Base-by-base conservation (phyloP, 2,113 vertebrate species). In the Chaetodon auriga region DNA sequence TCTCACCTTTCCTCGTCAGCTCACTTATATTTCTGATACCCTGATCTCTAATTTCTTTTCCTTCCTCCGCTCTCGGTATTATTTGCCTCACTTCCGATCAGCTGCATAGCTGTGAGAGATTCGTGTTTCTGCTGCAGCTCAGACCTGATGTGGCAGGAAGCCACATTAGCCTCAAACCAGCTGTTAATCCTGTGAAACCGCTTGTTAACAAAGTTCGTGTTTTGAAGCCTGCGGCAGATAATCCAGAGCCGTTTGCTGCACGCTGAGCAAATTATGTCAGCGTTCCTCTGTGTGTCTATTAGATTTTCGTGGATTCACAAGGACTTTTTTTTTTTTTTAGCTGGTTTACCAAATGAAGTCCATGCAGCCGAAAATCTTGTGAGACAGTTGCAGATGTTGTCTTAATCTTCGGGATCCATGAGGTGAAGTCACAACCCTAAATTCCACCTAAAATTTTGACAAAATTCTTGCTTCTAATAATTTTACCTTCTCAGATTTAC, bases 201-300 rank as follows among this genome's bases (percentile, higher is more conserved):
- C n/a, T 3, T 19, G 60, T 63, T 51, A 63, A 53, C 51, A 80
- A 66, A 71, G 23, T 51, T 65, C 58, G 70, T 25, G 41, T 70
- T 64, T 43, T 8, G 14, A 70, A 60, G 46, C 70, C 41, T 48
- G 16, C 30, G 41, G 11, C 54, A 73, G 58, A 70, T 64, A 63
- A 81, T 64, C 7, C 16, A 54, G 21, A 35, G 60, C 51, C 14
- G 11, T 45, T 38, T 51, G 38, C 64, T 41, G 15, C 35, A 7
- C 4, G 8, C 72, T 77, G 62, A 78, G 70, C 45, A 25, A 70
- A 71, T 60, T 1, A 54, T 51, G 30, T 62, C 9, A 36, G 38
- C 30, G 16, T 13, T 54, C 62, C 55, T 66, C 14, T 61, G 57
- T 2, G 9, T 35, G 10, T 64, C 48, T 45, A 1, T 76, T 74